Base-by-base conservation (phyloP, 2,797 vertebrate genomes). In the Numenius phaeopus region DNA sequence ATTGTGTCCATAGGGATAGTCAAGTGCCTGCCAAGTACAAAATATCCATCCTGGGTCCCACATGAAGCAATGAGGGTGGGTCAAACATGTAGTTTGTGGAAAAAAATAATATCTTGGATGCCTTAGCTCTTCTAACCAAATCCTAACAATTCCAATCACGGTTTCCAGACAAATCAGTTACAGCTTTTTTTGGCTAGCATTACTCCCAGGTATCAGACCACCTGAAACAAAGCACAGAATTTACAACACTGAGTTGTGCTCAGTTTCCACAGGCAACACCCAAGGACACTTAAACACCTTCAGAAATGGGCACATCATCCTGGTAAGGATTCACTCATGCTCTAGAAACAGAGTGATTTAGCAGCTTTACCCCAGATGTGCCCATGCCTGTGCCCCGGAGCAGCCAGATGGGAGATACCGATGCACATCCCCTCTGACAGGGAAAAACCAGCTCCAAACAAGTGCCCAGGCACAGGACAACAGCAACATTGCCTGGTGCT, bases 331-430 rank as follows among this genome's bases (percentile, higher is more conserved):
- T 42, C 39, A 22, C 6, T 57, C 19, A 5, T 21, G 32, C 21
- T 83, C 30, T 34, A 49, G 12, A 76, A 83, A 9, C 7, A 11
- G 34, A 62, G 9, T 6, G 6, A n/a, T 64, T 58, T 37, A 77
- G 44, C 69, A 67, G 29, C 22, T 73, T 84, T 65, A 26, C n/a
- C 62, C 32, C 1, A 9, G 26, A 32, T 30, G 8, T 50, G 32
- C 14, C 49, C 13, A 30, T 1, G 0, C 11, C 54, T 59, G 34
- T 22, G 19, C 26, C 3, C 5, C 1, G 2, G n/a, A 57, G 24
- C 22, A 73, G 34, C 8, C 22, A 42, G 57, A 23, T 29, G 42
- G 49, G 42, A 72, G 20, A 37, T 32, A 5, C 27, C 52, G 49
- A 61, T 34, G 30, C 14, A 44, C 11, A 27, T 50, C 22, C 21